Evolutionary conservation across 1,140 invertebrate genomes (phyloP).

Genomic region (Belonocnema kinseyi): DNA sequence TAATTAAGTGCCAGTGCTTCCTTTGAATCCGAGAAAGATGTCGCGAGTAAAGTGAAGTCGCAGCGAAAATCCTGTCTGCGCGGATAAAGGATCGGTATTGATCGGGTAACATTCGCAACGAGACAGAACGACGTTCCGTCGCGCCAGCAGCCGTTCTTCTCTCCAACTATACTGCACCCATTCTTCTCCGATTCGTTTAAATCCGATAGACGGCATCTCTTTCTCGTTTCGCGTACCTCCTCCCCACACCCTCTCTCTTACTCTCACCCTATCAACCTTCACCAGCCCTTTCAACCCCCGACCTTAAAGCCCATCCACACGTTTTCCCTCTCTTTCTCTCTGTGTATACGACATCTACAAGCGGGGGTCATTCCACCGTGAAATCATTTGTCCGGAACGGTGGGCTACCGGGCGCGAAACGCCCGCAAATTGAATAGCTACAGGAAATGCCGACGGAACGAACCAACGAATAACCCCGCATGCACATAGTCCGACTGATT

Average conservation of each 20-base stretch:
- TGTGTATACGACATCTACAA: constrained; percentile 24
- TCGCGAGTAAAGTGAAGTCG: background rate
- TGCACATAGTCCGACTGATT: constrained; percentile 8
- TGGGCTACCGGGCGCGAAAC: constrained; percentile 53
- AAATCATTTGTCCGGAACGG: constrained; percentile 61
- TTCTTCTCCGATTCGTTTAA: constrained; percentile 14
- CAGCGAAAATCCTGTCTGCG: constrained; percentile 23
- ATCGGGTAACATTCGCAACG: constrained; percentile 28
- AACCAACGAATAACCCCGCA: constrained; percentile 57
- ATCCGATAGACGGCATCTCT: constrained; percentile 29
- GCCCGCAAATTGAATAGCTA: constrained; percentile 63
- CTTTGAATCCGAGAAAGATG: constrained; percentile 21
- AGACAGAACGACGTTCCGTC: constrained; percentile 30
- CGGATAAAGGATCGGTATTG: constrained; percentile 30
- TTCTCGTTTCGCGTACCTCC: constrained; percentile 28
- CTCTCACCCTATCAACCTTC: background rate
- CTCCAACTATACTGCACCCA: constrained; percentile 14
- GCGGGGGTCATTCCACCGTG: constrained; percentile 33
- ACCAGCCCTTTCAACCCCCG: background rate
- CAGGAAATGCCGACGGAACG: constrained; percentile 59
- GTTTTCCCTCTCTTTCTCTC: constrained; percentile 3
- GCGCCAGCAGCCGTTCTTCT: constrained; percentile 30
- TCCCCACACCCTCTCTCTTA: background rate
- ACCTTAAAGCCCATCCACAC: constrained; percentile 8
- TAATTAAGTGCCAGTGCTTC: constrained; percentile 23